A percentile compares a stretch with the other conserved stretches of the same genome.
Evolutionary conservation across 2,888 invertebrate genomes (phyloP).

Genomic region (Sthenelais limicola): DNA sequence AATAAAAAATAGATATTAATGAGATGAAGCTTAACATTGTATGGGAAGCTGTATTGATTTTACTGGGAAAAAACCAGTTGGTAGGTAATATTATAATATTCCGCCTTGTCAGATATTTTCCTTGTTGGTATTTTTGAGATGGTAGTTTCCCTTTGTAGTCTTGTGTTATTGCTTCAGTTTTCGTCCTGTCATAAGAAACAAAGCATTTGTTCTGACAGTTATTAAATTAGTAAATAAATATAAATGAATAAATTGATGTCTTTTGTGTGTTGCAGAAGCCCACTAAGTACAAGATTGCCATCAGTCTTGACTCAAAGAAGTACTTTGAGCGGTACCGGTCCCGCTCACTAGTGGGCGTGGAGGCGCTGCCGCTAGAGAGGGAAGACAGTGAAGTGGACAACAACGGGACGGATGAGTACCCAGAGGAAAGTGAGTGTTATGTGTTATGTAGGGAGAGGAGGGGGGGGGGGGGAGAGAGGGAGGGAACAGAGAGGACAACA

Average conservation of each 20-base stretch:
- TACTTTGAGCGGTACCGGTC: conserved; percentile 78
- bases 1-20: too few species aligned
- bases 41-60: too few species aligned
- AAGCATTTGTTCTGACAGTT: too few species aligned
- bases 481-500: conserved; percentile 24
- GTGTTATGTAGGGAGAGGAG: conserved; percentile 63
- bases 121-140: too few species aligned
- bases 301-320: conserved; percentile 92
- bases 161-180: too few species aligned
- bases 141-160: too few species aligned
- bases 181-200: too few species aligned
- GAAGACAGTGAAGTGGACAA: conserved; percentile 31
- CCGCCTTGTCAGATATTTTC: too few species aligned
- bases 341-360: conserved; percentile 63
- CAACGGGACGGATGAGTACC: conserved; percentile 29
- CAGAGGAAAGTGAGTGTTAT: conserved; percentile 35
- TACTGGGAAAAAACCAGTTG: too few species aligned
- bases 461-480: conserved; percentile 51
- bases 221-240: not conserved
- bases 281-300: conserved; percentile 91
- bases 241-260: not conserved
- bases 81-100: too few species aligned
- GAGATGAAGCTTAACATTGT: too few species aligned
- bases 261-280: conserved; percentile 77
- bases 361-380: conserved; percentile 54